Evolutionary conservation across 2,888 invertebrate genomes (phyloP).

Genomic region (Rotaria macrura): DNA sequence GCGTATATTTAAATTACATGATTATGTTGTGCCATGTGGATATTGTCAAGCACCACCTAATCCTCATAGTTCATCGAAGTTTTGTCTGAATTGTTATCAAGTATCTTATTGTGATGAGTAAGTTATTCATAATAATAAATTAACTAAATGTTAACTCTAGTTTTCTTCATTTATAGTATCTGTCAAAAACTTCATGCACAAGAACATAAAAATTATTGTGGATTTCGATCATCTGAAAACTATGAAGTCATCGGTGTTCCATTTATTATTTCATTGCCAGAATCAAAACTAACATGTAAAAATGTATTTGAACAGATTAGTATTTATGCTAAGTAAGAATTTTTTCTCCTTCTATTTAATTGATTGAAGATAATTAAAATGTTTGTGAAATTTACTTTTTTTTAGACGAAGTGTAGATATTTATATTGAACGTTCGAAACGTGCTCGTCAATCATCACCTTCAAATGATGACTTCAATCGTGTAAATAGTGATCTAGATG

Average conservation of each 20-base stretch:
- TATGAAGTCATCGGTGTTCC: conserved; percentile 45
- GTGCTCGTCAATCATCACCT: background rate
- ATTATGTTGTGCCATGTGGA: conserved; percentile 39
- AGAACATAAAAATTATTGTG: conserved; percentile 35
- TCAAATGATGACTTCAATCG: background rate
- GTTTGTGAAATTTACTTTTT: background rate
- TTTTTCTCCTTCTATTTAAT: background rate
- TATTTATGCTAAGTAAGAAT: background rate
- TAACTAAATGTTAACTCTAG: too few species aligned
- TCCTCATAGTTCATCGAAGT: conserved; percentile 44
- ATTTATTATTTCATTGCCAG: conserved; percentile 51
- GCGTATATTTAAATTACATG: conserved; percentile 3
- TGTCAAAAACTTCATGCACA: conserved; percentile 52
- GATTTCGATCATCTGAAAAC: background rate
- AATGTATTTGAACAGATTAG: background rate
- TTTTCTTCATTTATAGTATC: too few species aligned
- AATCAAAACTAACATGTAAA: conserved; percentile 38
- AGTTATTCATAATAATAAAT: conserved; percentile 35
- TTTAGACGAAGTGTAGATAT: background rate
- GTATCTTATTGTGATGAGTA: conserved; percentile 53
- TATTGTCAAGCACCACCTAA: conserved; percentile 46
- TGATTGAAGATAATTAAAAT: background rate
- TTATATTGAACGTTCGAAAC: background rate
- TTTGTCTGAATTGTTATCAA: conserved; percentile 51
- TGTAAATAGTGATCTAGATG: background rate